phyloP scores from a whole-genome alignment of 1,140 invertebrate genomes.

The Tetramorium simillimum region DNA sequence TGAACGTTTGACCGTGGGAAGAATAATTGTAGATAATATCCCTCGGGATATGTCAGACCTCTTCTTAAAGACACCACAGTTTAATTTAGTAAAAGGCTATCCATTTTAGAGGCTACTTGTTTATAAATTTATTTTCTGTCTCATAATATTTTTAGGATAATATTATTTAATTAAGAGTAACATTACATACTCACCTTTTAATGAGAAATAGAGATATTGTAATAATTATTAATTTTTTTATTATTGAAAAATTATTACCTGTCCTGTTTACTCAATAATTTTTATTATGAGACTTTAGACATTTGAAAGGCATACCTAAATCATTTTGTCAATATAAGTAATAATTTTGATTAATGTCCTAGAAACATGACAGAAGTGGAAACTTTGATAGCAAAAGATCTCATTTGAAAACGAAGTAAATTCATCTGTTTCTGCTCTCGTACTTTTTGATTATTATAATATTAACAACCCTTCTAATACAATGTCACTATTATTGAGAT shows the following conservation, averaged over 20 bases:
- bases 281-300: not conserved
- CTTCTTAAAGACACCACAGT: constrained; percentile 8
- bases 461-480: constrained; percentile 75
- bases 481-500: constrained; percentile 76
- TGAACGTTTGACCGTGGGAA: constrained; percentile 27
- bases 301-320: not conserved
- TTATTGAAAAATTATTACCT: not conserved
- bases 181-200: not conserved
- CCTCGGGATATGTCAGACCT: not conserved
- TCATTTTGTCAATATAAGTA: not conserved
- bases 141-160: constrained; percentile 2
- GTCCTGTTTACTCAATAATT: not conserved
- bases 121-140: not conserved
- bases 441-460: constrained; percentile 6
- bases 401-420: not conserved
- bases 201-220: not conserved
- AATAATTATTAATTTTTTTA: not conserved
- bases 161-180: constrained; percentile 8
- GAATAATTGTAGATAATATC: constrained; percentile 22
- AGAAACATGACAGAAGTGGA: not conserved
- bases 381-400: not conserved
- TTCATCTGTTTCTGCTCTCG: not conserved
- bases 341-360: not conserved
- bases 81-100: constrained; percentile 3
- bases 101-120: not conserved